Conservation (phyloP, 2,113 vertebrate genomes). For the Pluvianellus socialis region DNA sequence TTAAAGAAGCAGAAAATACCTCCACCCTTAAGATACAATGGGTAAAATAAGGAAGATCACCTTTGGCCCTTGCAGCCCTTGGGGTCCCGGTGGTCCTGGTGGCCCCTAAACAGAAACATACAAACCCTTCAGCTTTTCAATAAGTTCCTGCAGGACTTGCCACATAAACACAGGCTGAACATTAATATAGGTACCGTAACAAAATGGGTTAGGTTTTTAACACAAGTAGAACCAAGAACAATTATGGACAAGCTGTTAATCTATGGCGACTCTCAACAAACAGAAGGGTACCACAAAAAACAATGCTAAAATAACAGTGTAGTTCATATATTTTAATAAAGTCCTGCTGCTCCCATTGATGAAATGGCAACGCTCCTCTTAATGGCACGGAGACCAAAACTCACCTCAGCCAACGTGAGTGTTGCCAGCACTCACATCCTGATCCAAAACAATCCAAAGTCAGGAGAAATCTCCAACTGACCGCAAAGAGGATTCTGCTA, state of each 20-base stretch:
- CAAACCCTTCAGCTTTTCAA: background rate
- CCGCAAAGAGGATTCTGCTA: background rate
- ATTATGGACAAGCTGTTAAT: background rate
- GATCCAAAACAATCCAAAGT: background rate
- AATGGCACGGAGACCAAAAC: background rate
- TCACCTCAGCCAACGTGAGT: background rate
- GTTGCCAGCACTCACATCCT: background rate
- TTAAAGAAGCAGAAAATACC: background rate
- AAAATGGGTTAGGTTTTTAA: background rate
- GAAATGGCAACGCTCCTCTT: background rate
- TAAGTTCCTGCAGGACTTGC: background rate
- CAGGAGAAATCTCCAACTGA: background rate
- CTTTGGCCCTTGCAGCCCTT: slow-evolving; percentile 89
- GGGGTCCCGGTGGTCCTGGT: slow-evolving; percentile 86
- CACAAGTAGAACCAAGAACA: background rate
- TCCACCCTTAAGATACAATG: background rate
- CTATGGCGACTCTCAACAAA: background rate
- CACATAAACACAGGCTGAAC: background rate
- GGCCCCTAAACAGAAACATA: slow-evolving; percentile 83
- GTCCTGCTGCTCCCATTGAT: background rate
- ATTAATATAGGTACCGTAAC: background rate
- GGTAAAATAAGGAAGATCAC: slow-evolving; percentile 72
- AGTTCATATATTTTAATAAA: background rate
- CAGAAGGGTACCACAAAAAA: background rate
- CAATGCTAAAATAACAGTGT: background rate